Conservation (phyloP, 2,113 vertebrate genomes). For the Megaptera novaeangliae region DNA sequence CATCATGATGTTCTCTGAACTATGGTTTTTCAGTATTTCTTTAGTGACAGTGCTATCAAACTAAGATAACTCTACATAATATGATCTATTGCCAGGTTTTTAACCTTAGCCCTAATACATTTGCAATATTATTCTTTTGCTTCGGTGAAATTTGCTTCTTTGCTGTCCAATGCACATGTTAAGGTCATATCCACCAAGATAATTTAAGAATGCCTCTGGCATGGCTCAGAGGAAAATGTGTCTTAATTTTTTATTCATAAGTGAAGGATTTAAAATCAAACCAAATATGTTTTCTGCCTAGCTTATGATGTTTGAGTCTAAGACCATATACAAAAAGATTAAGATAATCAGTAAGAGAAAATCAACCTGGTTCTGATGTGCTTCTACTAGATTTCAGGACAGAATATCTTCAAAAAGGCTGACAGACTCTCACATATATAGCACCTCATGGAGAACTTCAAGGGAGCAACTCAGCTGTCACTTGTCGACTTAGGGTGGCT, state of each 20-base stretch:
- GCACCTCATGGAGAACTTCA: neutral
- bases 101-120: neutral
- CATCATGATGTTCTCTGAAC: neutral
- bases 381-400: neutral
- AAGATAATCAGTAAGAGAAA: conserved; percentile 11
- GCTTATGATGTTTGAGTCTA: neutral
- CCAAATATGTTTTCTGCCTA: conserved; percentile 44
- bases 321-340: neutral
- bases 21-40: neutral
- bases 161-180: neutral
- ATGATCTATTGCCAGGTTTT: neutral
- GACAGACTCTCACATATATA: neutral
- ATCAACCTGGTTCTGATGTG: neutral
- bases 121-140: neutral
- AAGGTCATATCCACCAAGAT: neutral
- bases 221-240: neutral
- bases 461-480: neutral
- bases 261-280: conserved; percentile 4
- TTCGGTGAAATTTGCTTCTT: neutral
- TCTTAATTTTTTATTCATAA: conserved; percentile 1
- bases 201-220: neutral
- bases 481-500: neutral
- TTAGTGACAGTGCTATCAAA: neutral
- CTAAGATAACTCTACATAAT: neutral
- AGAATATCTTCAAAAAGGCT: neutral